Conservation (phyloP, 1,140 invertebrate genomes). For the Tetragonula clypearis region DNA sequence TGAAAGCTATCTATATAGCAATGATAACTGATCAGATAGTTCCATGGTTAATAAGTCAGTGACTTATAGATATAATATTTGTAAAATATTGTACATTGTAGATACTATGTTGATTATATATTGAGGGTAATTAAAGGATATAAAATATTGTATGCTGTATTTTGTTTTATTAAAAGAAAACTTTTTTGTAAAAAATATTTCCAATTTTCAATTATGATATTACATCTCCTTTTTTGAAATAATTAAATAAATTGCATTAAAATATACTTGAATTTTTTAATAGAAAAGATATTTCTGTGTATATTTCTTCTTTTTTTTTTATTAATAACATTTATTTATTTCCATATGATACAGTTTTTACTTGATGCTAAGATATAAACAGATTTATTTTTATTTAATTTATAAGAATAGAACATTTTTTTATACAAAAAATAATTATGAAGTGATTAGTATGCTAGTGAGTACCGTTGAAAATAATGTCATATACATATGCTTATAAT, state of each 20-base stretch:
- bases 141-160: slow-evolving; percentile 15
- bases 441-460: slow-evolving; percentile 45
- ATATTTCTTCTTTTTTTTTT: neutral
- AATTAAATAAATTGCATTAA: neutral
- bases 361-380: slow-evolving; percentile 27
- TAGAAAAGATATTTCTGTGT: neutral
- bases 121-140: slow-evolving; percentile 4
- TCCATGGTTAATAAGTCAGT: neutral
- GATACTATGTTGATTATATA: neutral
- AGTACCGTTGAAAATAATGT: slow-evolving; percentile 48
- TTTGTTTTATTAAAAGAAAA: slow-evolving; percentile 15
- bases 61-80: slow-evolving; percentile 13
- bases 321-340: slow-evolving; percentile 57
- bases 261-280: neutral
- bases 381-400: slow-evolving; percentile 29
- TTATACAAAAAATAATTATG: slow-evolving; percentile 60
- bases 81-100: neutral
- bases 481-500: slow-evolving; percentile 44
- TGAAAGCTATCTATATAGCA: neutral
- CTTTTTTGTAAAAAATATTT: neutral
- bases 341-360: slow-evolving; percentile 28
- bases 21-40: neutral
- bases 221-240: neutral
- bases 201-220: neutral
- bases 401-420: slow-evolving; percentile 64